These are phyloP conservation scores for Perodicticus potto DNA, from an alignment of 2,797 vertebrate genomes.

Conservation along the genomic window DNA sequence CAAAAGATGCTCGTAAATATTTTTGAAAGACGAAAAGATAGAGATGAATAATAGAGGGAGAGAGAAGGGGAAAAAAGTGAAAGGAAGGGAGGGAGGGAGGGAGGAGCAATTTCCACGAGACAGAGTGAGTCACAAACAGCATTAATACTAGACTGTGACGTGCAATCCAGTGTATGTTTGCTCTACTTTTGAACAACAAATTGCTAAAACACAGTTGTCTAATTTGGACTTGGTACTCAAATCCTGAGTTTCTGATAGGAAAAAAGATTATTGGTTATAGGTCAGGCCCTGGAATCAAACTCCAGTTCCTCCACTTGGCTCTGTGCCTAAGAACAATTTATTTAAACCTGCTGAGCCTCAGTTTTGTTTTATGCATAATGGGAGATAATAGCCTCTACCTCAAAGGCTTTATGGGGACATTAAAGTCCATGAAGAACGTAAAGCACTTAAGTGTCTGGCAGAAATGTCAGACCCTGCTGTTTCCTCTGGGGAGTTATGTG, in stretches of 20 bases:
- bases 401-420: background rate
- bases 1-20: background rate
- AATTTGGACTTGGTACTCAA: background rate
- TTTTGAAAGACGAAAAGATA: background rate
- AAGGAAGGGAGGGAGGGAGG: rapidly evolving
- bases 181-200: background rate
- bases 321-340: background rate
- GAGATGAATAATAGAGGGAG: background rate
- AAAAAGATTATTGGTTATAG: background rate
- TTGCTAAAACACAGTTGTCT: background rate
- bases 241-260: slow-evolving; percentile 29
- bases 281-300: background rate
- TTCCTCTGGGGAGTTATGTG: background rate
- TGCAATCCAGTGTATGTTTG: background rate
- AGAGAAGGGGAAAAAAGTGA: rapidly evolving
- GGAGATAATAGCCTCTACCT: background rate
- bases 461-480: background rate
- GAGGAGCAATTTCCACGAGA: background rate
- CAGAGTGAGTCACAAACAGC: too few relatives aligned
- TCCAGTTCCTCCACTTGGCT: background rate
- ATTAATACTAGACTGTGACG: rapidly evolving
- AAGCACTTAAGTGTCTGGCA: background rate
- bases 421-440: background rate
- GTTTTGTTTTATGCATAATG: background rate
- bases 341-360: background rate